Evolutionary conservation across 2,888 invertebrate species (phyloP).

Genomic region (Aphodius sticticus): DNA sequence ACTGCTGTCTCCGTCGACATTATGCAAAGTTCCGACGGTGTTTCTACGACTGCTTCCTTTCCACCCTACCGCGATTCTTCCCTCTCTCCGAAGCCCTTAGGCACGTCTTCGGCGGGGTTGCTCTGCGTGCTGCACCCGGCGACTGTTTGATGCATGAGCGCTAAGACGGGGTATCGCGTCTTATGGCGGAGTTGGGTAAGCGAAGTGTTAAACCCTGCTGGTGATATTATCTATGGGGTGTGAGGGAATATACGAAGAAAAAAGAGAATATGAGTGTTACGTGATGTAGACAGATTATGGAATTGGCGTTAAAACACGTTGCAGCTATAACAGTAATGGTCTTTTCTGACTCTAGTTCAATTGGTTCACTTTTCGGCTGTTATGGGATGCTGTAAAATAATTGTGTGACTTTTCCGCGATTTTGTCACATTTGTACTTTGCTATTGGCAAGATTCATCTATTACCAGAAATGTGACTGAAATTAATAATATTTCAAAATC

Average conservation of each 20-base stretch:
- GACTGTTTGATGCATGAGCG: slow-evolving; percentile 33
- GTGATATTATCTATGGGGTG: not conserved
- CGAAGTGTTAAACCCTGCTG: not conserved
- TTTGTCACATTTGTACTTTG: too few relatives aligned
- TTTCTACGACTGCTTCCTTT: slow-evolving; percentile 51
- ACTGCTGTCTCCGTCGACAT: slow-evolving; percentile 60
- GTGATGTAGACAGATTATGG: too few relatives aligned
- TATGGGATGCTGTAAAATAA: too few relatives aligned
- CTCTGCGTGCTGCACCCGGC: slow-evolving; percentile 17
- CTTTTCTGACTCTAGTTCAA: too few relatives aligned
- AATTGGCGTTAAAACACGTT: too few relatives aligned
- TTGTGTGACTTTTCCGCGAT: too few relatives aligned
- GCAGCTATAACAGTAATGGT: too few relatives aligned
- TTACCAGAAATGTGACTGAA: too few relatives aligned
- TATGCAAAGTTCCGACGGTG: slow-evolving; percentile 60
- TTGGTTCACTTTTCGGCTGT: too few relatives aligned
- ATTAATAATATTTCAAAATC: too few relatives aligned
- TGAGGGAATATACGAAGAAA: not conserved
- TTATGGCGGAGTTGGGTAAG: not conserved
- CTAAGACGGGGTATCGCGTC: not conserved
- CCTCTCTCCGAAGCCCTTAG: slow-evolving; percentile 33
- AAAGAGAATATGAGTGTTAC: too few relatives aligned
- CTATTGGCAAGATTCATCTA: too few relatives aligned
- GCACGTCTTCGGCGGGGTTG: not conserved
- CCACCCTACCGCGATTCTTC: slow-evolving; percentile 38